A percentile compares a stretch with the other conserved stretches of the same genome.
These are phyloP conservation scores for Trilocha varians DNA, from an alignment of 2,888 invertebrate species.

Conservation along the genomic window DNA sequence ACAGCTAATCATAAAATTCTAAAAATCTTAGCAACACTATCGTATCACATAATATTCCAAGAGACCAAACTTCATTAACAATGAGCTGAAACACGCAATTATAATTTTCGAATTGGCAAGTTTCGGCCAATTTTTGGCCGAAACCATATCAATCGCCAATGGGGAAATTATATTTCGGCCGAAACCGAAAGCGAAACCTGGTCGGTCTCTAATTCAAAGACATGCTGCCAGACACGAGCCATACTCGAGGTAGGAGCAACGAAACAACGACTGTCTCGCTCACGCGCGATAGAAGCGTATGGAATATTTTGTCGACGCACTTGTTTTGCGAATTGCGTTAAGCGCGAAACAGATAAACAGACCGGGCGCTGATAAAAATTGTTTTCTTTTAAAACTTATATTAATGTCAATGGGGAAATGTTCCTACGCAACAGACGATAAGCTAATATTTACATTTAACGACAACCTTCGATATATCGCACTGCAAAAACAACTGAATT, in stretches of 20 bases:
- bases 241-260: slow-evolving; percentile 40
- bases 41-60: too few species aligned
- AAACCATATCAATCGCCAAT: too few species aligned
- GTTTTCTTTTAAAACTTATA: slow-evolving; percentile 18
- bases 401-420: slow-evolving; percentile 14
- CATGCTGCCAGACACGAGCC: slow-evolving; percentile 50
- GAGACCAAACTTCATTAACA: too few species aligned
- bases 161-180: too few species aligned
- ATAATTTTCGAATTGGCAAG: too few species aligned
- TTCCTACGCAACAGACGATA: slow-evolving; percentile 7
- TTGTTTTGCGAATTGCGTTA: slow-evolving; percentile 69
- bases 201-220: too few species aligned
- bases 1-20: too few species aligned
- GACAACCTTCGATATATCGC: not conserved
- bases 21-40: too few species aligned
- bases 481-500: not conserved
- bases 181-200: too few species aligned
- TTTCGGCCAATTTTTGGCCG: too few species aligned
- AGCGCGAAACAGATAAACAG: slow-evolving; percentile 48
- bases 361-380: slow-evolving; percentile 24
- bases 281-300: slow-evolving; percentile 61
- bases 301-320: slow-evolving; percentile 68
- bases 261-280: slow-evolving; percentile 49
- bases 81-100: too few species aligned
- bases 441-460: not conserved